Evolutionary conservation across 2,888 invertebrate species (phyloP).

Genomic region (Amphipyra berbera): DNA sequence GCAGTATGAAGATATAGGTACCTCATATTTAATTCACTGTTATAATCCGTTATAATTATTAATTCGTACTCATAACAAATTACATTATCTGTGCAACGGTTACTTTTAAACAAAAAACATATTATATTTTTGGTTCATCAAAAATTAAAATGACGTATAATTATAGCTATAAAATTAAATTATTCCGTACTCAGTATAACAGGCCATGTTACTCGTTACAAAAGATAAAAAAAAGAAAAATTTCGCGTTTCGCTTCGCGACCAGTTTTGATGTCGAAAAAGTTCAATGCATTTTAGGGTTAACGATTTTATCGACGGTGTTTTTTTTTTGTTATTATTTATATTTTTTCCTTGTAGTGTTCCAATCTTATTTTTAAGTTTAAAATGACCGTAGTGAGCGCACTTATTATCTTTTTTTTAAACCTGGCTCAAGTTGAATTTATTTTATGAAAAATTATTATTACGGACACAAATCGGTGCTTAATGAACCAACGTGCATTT

Average conservation of each 20-base stretch:
- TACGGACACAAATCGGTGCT: no score
- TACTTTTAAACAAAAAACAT: constrained; percentile 22
- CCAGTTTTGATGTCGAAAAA: constrained; percentile 37
- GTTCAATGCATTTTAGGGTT: constrained; percentile 37
- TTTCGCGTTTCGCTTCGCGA: constrained; percentile 24
- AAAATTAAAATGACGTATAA: constrained; percentile 13
- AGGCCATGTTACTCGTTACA: constrained; percentile 28
- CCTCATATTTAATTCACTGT: neutral
- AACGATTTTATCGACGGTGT: neutral
- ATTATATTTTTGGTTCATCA: constrained; percentile 13
- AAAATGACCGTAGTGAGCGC: neutral
- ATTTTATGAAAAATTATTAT: no score
- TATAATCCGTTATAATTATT: constrained; percentile 1
- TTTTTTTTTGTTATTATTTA: neutral
- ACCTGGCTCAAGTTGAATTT: no score
- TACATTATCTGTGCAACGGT: constrained; percentile 7
- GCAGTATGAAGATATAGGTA: no score
- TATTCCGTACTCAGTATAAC: neutral
- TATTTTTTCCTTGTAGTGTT: neutral
- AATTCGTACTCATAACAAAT: constrained; percentile 19
- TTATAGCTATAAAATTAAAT: constrained; percentile 30
- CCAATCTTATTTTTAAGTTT: neutral
- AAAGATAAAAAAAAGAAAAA: constrained; percentile 13
- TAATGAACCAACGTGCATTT: no score
- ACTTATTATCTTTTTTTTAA: neutral